phyloP scores from a whole-genome alignment of 2,113 vertebrate species.

The Merops nubicus region DNA sequence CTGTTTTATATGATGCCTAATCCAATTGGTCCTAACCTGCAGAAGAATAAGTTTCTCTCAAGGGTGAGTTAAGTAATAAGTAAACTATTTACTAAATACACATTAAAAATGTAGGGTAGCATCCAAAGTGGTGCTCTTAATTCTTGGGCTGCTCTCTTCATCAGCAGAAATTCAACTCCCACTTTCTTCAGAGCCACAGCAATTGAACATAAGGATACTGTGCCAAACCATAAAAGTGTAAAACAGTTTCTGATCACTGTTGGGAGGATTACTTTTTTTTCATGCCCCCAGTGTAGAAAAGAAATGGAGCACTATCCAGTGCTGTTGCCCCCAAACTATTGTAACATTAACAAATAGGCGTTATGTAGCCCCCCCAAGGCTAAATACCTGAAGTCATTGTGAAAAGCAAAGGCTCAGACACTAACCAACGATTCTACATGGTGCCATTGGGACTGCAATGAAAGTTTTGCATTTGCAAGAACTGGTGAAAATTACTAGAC shows the following conservation, averaged over 20 bases:
- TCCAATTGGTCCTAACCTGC: neutral
- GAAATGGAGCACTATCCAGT: neutral
- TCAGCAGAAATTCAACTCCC: neutral
- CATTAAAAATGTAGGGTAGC: neutral
- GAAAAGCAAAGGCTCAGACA: neutral
- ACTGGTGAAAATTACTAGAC: neutral
- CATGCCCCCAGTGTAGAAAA: neutral
- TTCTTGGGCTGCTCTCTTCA: neutral
- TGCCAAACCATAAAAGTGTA: neutral
- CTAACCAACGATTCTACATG: neutral
- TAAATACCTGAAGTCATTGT: neutral
- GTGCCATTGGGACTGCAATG: neutral
- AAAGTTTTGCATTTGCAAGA: neutral
- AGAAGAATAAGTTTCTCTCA: neutral
- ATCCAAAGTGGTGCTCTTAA: neutral
- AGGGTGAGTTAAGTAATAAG: neutral
- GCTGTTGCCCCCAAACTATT: neutral
- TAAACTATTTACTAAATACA: neutral
- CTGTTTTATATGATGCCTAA: neutral
- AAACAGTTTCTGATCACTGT: neutral
- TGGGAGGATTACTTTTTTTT: neutral
- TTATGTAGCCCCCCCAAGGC: neutral
- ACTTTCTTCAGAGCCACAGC: neutral
- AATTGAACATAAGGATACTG: neutral
- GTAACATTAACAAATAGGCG: accelerated